Base-by-base conservation (phyloP, 2,888 invertebrate species). In the Tetanocera ferruginea region DNA sequence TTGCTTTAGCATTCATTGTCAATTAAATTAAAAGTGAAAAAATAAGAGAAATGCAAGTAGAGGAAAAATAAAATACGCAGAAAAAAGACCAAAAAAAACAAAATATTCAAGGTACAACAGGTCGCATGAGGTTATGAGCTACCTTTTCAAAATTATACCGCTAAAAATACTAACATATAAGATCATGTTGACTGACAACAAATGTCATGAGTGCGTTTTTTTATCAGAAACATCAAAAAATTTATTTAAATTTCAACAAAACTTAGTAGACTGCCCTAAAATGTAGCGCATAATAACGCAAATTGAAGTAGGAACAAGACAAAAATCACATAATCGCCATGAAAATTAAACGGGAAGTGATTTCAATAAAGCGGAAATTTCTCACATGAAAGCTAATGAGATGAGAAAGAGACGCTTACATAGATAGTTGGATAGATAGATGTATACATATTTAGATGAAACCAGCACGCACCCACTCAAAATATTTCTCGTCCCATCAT, bases 21-120 rank as follows among this genome's bases (percentile, higher is more conserved):
- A 69, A 69, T 69, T 69, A 69, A 69, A 51, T 69, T n/a, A 69
- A 60, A 72, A 60, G 60, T 19, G 28, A 55, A 2, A 25, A 37
- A 57, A 57, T 23, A 11, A n/a, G 6, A 43, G 8, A 31, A 37
- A 60, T 14, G 49, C 17, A 51, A 14, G 1, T 14, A 28, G 34
- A 28, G 5, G 14, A 31, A 64, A 31, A 19, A 17, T 1, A 14
- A n/a, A 28, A 2, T n/a, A 25, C 60, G 25, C 14, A 51, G 51
- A 17, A 25, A 57, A 57, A 25, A 19, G 9, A 25, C 43, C 11
- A 2, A 11, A 11, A 43, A 43, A 31, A 43, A 43, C 43, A 11
- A 43, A 43, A 31, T 11, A 43, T 14, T 14, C 43, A 43, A 43
- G 43, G 43, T 43, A 43, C 14, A 43, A 11, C 43, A 43, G 43